phyloP scores from a whole-genome alignment of 2,888 invertebrate species.

The Andrena camellia region DNA sequence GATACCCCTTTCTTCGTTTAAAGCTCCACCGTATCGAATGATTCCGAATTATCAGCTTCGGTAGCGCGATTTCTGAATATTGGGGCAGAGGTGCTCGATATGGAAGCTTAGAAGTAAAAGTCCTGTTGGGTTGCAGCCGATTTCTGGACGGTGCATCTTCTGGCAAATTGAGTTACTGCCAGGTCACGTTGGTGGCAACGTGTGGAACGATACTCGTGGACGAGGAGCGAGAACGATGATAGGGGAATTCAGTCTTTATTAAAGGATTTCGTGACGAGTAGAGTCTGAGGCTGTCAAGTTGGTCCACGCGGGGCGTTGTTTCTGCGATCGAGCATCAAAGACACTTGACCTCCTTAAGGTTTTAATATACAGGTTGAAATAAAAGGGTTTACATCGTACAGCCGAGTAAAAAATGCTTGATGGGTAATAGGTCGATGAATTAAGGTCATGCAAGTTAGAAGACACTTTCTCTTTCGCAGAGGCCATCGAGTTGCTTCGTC shows the following conservation, averaged over 20 bases:
- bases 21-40: too few species aligned
- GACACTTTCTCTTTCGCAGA: too few species aligned
- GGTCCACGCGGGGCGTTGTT: neutral
- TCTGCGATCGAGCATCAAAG: neutral
- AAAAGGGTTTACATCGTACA: too few species aligned
- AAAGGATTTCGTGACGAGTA: constrained; percentile 41
- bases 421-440: too few species aligned
- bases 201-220: constrained; percentile 31
- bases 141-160: constrained; percentile 34
- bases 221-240: constrained; percentile 15
- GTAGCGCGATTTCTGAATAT: too few species aligned
- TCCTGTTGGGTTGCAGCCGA: neutral
- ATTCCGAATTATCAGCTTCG: too few species aligned
- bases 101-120: too few species aligned
- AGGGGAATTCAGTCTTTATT: constrained; percentile 39
- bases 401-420: too few species aligned
- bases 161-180: constrained; percentile 38
- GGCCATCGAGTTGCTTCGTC: too few species aligned
- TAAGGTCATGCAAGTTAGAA: too few species aligned
- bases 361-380: too few species aligned
- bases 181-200: constrained; percentile 51
- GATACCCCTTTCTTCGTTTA: neutral
- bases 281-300: neutral
- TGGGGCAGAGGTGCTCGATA: too few species aligned
- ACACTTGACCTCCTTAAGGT: neutral